Evolutionary conservation across 2,888 invertebrate species (phyloP), one percentile per base, ranked within the genome.

Genomic region (Trachelus tabidus): DNA sequence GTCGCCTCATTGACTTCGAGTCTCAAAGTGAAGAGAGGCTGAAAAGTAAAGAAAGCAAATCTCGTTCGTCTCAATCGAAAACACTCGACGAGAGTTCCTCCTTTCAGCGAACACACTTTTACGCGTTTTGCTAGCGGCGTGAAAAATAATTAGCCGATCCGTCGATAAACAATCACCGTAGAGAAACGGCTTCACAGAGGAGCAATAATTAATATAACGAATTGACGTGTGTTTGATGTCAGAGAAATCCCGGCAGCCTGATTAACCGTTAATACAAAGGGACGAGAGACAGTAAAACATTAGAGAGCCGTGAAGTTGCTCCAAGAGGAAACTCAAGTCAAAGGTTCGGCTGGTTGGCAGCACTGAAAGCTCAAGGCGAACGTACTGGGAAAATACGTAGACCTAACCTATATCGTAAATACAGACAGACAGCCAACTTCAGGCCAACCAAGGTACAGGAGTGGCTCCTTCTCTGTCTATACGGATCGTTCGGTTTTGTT

Each of bases 211-310:
- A 90, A 90, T 89, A 89, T 88, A 87, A 87, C 87, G 84, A 87
- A 88, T 88, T 86, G 85, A 86, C 84, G 86, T 83, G 86, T 89
- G 89, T 91, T 90, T 89, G 89, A 90, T 88, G 88, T 88, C 85
- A 81, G 84, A 82, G 84, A 83, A 83, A 83, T 85, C 79, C 82
- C 83, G 82, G 76, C 68, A 81, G 83, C 79, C 83, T 88, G 89
- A 91, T 90, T 91, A 91, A 91, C 90, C 88, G 89, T 89, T 89
- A 90, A 91, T 90, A 90, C 88, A 87, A 89, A 89, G 89, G 88
- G 87, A 85, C 84, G 85, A 82, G 83, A 83, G 56, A 56, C 9
- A 56, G 56, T 23, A 23, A 56, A 56, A 56, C 56, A 3, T 56
- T 23, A 56, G 6, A 23, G 56, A 56, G 56, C 56, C 56, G 56